Evolutionary conservation across 2,113 vertebrate species (phyloP).

Genomic region (Bujurquina vittata): DNA sequence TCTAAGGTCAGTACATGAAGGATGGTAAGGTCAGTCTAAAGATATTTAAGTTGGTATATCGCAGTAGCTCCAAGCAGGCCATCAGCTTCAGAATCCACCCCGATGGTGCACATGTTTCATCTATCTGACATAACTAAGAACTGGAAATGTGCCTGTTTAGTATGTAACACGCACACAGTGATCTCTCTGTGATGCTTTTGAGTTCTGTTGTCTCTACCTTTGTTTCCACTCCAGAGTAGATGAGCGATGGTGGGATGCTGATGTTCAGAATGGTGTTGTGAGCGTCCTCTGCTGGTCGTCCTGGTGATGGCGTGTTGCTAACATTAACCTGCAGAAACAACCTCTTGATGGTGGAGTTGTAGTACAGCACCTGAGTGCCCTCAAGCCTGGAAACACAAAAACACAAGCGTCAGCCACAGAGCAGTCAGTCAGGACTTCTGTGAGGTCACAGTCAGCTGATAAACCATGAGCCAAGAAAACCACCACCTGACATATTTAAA

Average conservation of each 20-base stretch:
- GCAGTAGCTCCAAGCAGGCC: too few species aligned
- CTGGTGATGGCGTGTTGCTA: conserved; percentile 76
- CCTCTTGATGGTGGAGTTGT: conserved; percentile 75
- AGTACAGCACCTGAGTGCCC: conserved; percentile 80
- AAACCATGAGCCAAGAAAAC: not conserved
- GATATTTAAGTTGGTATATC: too few species aligned
- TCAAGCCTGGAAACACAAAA: conserved; percentile 23
- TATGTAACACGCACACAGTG: too few species aligned
- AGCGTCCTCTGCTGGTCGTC: conserved; percentile 86
- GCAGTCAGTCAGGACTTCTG: too few species aligned
- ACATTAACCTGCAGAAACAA: conserved; percentile 84
- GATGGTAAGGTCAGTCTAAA: too few species aligned
- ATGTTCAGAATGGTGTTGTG: conserved; percentile 86
- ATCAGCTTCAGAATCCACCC: too few species aligned
- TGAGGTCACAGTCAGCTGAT: not conserved
- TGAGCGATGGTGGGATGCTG: conserved; percentile 77
- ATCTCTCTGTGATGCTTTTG: not conserved
- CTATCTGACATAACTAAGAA: too few species aligned
- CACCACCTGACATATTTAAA: not conserved
- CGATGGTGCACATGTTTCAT: too few species aligned
- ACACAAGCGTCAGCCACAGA: not conserved
- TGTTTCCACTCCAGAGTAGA: conserved; percentile 81
- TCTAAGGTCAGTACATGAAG: too few species aligned
- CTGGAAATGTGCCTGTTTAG: too few species aligned
- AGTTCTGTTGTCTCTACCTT: conserved; percentile 41